Evolutionary conservation across 1,140 invertebrate genomes (phyloP), one percentile per base, ranked within the genome.

Genomic region (Drosophila sulfurigaster): DNA sequence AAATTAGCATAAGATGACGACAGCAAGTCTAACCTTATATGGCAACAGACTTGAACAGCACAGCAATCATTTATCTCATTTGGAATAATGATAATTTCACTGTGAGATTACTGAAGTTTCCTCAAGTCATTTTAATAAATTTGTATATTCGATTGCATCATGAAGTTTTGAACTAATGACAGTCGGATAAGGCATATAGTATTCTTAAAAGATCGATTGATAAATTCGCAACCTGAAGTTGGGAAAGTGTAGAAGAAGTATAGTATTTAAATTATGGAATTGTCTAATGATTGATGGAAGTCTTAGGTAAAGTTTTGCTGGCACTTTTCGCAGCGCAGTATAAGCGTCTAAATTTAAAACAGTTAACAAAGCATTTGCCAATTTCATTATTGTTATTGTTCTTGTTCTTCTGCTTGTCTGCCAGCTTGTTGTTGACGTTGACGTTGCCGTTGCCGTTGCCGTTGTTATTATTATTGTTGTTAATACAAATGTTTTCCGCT

Each of bases 401-500:
- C 8, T 52, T 54, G 20, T 56, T 32, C 43, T 28, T 62, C 41
- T 43, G 11, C 41, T 43, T 41, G 20, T 25, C 38, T 41, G 5
- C 32, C 32, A 7, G 20, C 32, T 32, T 32, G 5, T 32, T 32
- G 32, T 32, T 32, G 32, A 32, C 30, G 30, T 7, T 32, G 7
- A 32, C 7, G 32, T 32, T 32, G 32, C 32, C 32, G 28, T 30
- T 30, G 28, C 30, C 30, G 20, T 41, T 64, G 32, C n/a, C 28
- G 48, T 70, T 60, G 46, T 60, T 11, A 64, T 80, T 78, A 68
- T 85, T 80, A 67, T 82, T 87, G 68, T 82, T 86, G 77, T 78
- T 83, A 75, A 83, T 82, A 81, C 71, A 87, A 87, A 78, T 89
- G 78, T 85, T 88, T 88, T 83, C 75, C 85, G 85, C 71, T 72